phyloP scores from a whole-genome alignment of 2,797 vertebrate genomes.

The Hyperoplus immaculatus region DNA sequence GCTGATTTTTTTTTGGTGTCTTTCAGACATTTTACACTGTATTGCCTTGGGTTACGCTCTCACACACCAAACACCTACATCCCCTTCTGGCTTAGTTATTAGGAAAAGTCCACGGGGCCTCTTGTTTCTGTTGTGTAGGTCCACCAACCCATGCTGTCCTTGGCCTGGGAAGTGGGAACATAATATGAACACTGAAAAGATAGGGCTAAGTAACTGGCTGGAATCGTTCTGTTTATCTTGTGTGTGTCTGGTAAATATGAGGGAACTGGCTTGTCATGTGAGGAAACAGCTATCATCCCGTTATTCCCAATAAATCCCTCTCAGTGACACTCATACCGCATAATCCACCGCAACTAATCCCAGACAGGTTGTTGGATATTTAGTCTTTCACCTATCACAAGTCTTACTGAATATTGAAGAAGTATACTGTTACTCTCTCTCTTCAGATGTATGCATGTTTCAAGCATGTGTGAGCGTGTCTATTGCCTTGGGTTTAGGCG shows the following conservation, averaged over 20 bases:
- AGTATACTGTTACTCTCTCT: conserved; percentile 3
- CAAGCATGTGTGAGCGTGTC: conserved; percentile 11
- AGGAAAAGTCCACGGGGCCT: conserved; percentile 49
- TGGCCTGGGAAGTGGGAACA: conserved; percentile 17
- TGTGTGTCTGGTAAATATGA: conserved; percentile 8
- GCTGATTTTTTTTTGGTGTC: background rate
- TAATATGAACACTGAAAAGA: conserved; percentile 41
- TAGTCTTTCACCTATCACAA: conserved; percentile 47
- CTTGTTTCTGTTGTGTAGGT: conserved; percentile 44
- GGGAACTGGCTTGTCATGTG: conserved; percentile 50
- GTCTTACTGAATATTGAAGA: conserved; percentile 41
- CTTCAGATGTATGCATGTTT: conserved; percentile 19
- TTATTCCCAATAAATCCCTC: conserved; percentile 64
- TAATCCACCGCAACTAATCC: conserved; percentile 62
- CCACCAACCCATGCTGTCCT: conserved; percentile 36
- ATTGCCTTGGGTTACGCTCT: background rate
- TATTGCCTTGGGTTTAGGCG: background rate
- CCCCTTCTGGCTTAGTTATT: conserved; percentile 64
- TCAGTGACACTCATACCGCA: conserved; percentile 59
- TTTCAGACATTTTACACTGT: background rate
- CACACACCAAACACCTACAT: conserved; percentile 40
- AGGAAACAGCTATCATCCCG: conserved; percentile 58
- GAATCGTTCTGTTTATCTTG: conserved; percentile 19
- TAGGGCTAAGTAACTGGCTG: conserved; percentile 36
- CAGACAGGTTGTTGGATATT: conserved; percentile 40